Evolutionary conservation across 92 coral and sea anemone species (phyloP).

Genomic region (Diadumene lineata): DNA sequence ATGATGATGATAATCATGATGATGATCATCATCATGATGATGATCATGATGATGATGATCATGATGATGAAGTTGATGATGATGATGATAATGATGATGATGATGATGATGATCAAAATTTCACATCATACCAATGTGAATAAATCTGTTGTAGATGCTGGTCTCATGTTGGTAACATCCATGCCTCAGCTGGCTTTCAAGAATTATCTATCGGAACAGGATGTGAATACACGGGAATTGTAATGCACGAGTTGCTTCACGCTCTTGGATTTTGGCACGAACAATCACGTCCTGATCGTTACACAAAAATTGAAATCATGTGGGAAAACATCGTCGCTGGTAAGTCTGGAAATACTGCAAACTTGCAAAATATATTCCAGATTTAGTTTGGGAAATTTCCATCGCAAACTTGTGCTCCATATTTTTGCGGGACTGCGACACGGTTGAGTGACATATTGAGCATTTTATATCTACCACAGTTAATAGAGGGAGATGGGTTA

Average conservation of each 20-base stretch:
- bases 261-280: conserved; percentile 84
- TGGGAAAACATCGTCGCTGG: conserved; percentile 77
- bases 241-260: conserved; percentile 84
- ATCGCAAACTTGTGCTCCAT: too few relatives aligned
- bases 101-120: not conserved
- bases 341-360: too few relatives aligned
- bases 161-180: conserved; percentile 72
- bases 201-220: conserved; percentile 65
- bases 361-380: too few relatives aligned
- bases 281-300: conserved; percentile 84
- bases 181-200: conserved; percentile 58
- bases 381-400: too few relatives aligned
- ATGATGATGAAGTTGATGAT: not conserved
- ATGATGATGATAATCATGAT: not conserved
- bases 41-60: not conserved
- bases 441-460: too few relatives aligned
- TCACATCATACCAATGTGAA: not conserved
- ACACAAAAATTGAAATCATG: conserved; percentile 71
- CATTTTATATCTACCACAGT: too few relatives aligned
- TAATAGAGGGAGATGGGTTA: too few relatives aligned
- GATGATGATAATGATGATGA: not conserved
- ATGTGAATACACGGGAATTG: conserved; percentile 65
- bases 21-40: not conserved
- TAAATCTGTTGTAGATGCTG: conserved; percentile 56
- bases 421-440: too few relatives aligned